Percentiles rank a stretch among this genome's conserved stretches.
Conservation (phyloP, 2,888 invertebrate species). For the Leptogaster cylindrica region DNA sequence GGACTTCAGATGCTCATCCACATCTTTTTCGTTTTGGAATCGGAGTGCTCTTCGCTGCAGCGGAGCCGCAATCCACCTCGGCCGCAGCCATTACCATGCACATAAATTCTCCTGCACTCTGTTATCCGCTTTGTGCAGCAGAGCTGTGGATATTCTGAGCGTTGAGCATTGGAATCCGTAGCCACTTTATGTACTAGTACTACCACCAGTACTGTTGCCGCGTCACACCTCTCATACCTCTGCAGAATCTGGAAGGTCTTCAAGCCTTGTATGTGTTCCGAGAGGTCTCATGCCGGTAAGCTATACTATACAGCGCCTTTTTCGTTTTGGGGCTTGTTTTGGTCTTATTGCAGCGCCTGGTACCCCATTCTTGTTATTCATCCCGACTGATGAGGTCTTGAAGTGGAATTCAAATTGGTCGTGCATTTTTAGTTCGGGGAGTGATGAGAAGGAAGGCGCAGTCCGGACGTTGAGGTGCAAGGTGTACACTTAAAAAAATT, state of each 20-base stretch:
- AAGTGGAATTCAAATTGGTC: conserved; percentile 48
- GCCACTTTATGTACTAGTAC: conserved; percentile 40
- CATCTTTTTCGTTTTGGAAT: conserved; percentile 5
- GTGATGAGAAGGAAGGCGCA: conserved; percentile 40
- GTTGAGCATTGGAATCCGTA: conserved; percentile 37
- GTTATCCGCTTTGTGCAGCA: conserved; percentile 40
- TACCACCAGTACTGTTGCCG: conserved; percentile 33
- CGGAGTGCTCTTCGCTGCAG: too few relatives aligned
- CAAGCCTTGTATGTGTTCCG: conserved; percentile 37
- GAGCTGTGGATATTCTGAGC: conserved; percentile 27
- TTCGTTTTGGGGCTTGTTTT: conserved; percentile 36
- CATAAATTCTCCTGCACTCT: conserved; percentile 43
- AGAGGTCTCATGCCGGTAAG: conserved; percentile 40
- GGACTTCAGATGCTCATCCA: conserved; percentile 26
- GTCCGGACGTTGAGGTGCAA: conserved; percentile 39
- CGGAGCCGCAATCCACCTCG: conserved; percentile 34
- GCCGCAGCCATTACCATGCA: conserved; percentile 43
- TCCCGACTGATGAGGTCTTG: conserved; percentile 46
- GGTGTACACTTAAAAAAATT: conserved; percentile 38
- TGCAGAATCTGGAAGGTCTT: conserved; percentile 44
- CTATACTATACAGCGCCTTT: conserved; percentile 38
- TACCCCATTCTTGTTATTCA: conserved; percentile 44
- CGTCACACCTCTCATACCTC: conserved; percentile 39
- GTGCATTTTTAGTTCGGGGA: conserved; percentile 41
- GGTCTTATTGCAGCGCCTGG: conserved; percentile 38